These are phyloP conservation scores for Struthidea cinerea DNA, from an alignment of 2,113 vertebrate genomes.

Conservation along the genomic window DNA sequence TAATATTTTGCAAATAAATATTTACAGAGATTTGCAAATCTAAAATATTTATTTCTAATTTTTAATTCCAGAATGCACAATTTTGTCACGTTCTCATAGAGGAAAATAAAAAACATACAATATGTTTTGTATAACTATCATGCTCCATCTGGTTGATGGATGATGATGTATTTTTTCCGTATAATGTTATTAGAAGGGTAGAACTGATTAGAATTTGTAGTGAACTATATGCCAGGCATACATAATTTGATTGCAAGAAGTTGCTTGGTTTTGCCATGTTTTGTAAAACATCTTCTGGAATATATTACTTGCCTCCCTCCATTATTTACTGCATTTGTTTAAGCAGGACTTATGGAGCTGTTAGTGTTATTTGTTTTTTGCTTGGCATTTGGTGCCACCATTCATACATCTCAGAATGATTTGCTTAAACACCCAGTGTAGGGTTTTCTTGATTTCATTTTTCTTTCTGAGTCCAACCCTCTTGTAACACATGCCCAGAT, in stretches of 20 bases:
- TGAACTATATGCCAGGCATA: slow-evolving; percentile 55
- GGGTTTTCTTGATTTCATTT: slow-evolving; percentile 22
- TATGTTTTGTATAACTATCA: slow-evolving; percentile 56
- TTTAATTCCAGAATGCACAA: slow-evolving; percentile 12
- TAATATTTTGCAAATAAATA: slow-evolving; percentile 40
- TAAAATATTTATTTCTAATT: slow-evolving; percentile 37
- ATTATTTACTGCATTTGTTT: slow-evolving; percentile 59
- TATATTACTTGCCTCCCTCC: slow-evolving; percentile 42
- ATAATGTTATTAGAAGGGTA: slow-evolving; percentile 65
- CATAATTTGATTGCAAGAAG: slow-evolving; percentile 68
- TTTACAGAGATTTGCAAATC: slow-evolving; percentile 17
- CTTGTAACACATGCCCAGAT: not conserved
- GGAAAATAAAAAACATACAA: slow-evolving; percentile 39
- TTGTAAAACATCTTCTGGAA: slow-evolving; percentile 53
- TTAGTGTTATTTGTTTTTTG: slow-evolving; percentile 52
- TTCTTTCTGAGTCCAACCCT: not conserved
- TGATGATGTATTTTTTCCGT: slow-evolving; percentile 62
- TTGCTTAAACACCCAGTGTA: not conserved
- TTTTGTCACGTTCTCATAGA: slow-evolving; percentile 23
- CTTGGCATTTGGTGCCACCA: slow-evolving; percentile 42
- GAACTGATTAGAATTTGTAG: slow-evolving; percentile 67
- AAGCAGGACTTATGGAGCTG: slow-evolving; percentile 47
- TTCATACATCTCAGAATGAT: slow-evolving; percentile 32
- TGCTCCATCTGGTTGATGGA: slow-evolving; percentile 64
- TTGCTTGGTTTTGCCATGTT: slow-evolving; percentile 54